phyloP scores from a whole-genome alignment of 2,888 invertebrate genomes.

The Dasysyrphus albostriatus region DNA sequence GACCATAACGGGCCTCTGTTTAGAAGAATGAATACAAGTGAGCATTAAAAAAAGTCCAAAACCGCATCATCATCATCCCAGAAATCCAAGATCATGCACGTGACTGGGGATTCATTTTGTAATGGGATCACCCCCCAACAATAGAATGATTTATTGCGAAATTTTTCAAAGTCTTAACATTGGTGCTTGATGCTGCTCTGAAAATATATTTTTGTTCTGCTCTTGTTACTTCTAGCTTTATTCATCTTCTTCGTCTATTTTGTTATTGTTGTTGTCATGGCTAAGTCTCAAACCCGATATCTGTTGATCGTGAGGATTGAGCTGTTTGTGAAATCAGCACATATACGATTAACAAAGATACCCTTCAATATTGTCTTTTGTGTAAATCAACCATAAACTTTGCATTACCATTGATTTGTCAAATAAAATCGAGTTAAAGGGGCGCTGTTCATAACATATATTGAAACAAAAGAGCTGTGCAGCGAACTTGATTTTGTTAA shows the following conservation, averaged over 20 bases:
- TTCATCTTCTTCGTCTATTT: neutral
- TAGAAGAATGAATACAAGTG: constrained; percentile 52
- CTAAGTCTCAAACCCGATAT: constrained; percentile 14
- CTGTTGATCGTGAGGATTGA: constrained; percentile 72
- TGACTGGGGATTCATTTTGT: constrained; percentile 76
- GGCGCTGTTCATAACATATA: neutral
- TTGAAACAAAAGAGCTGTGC: constrained; percentile 55
- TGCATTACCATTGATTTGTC: constrained; percentile 58
- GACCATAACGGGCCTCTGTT: constrained; percentile 72
- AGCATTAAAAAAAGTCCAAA: constrained; percentile 42
- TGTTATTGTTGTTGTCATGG: neutral
- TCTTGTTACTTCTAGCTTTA: constrained; percentile 32
- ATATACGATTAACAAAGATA: constrained; percentile 68
- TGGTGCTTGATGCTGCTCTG: constrained; percentile 74
- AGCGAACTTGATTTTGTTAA: constrained; percentile 44
- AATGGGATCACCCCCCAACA: constrained; percentile 77
- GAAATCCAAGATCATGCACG: constrained; percentile 77
- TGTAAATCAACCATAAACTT: constrained; percentile 51
- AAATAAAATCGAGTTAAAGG: constrained; percentile 10
- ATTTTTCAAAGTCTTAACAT: constrained; percentile 76
- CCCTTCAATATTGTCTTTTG: constrained; percentile 21
- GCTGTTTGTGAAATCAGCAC: constrained; percentile 76
- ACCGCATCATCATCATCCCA: constrained; percentile 59
- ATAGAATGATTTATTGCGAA: constrained; percentile 77
- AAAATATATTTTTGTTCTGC: constrained; percentile 54